Base-by-base conservation (phyloP, 2,888 invertebrate genomes). In the Barypeithes pellucidus region DNA sequence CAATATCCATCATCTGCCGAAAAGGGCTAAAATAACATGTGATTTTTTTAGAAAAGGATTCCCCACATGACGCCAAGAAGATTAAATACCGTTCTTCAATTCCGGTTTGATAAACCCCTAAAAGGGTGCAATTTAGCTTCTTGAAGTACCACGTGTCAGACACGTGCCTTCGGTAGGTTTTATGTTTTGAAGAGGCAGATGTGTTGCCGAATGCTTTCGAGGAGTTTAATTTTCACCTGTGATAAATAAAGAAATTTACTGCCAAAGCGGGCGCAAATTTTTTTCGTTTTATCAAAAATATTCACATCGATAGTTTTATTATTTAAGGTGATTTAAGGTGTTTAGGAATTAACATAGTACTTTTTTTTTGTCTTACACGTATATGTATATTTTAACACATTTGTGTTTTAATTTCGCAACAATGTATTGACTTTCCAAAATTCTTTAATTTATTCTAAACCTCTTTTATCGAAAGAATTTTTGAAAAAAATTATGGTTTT, bases 101-200 rank as follows among this genome's bases (percentile, higher is more conserved):
- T 66, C 65, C 65, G 61, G 68, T 33, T 50, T 61, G 16, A 61
- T 50, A 61, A 47, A 68, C 41, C 61, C 57, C 41, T 14, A 61
- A 68, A 29, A 60, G 68, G 68, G 68, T 61, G 68, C 68, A 68
- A 68, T 61, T 68, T 50, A 61, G 50, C 52, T 39, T 68, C 60
- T 68, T 61, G 36, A 36, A 61, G 36, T 20, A 60, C 36, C 50
- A 68, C 59, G 50, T 61, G 68, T 36, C 47, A 52, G 50, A 39
- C 59, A 39, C 47, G 60, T 60, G 68, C 50, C 59, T 8, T 8
- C 8, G 12, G 22, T 50, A 24, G 12, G 16, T 50, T 16, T 60
- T 47, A 14, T 59, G 8, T 60, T 61, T 50, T 39, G n/a, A 54
- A 54, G 22, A n/a, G 52, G 54, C 65, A 66, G 65, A 45, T 66